A percentile compares a stretch with the other conserved stretches of the same genome.
Conservation (phyloP, 2,888 invertebrate species). For the Eurytoma adleriae region DNA sequence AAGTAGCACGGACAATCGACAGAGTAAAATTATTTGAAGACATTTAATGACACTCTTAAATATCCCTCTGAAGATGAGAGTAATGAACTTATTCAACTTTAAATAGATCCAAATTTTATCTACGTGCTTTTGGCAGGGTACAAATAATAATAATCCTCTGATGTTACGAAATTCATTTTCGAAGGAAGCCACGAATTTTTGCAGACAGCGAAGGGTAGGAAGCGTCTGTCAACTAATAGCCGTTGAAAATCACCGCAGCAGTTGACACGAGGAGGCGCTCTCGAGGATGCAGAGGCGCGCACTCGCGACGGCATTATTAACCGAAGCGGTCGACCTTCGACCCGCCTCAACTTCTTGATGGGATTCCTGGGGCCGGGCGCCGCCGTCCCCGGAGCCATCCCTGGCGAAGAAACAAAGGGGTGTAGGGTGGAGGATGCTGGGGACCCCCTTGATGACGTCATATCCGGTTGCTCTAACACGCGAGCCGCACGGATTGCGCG, state of each 20-base stretch:
- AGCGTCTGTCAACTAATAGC: not conserved
- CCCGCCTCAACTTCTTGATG: slow-evolving; percentile 63
- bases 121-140: not conserved
- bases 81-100: too few relatives aligned
- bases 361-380: slow-evolving; percentile 61
- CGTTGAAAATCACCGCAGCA: not conserved
- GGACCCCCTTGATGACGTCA: slow-evolving; percentile 65
- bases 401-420: slow-evolving; percentile 15
- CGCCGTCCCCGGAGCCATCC: not conserved
- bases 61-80: too few relatives aligned
- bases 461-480: slow-evolving; percentile 67
- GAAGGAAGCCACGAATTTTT: too few relatives aligned
- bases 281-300: slow-evolving; percentile 7
- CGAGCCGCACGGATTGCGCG: slow-evolving; percentile 62
- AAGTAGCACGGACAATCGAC: too few relatives aligned
- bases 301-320: slow-evolving; percentile 64
- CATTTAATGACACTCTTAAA: too few relatives aligned
- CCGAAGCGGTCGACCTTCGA: slow-evolving; percentile 60
- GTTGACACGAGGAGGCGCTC: not conserved
- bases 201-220: not conserved
- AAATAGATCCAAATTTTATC: not conserved
- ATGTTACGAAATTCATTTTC: too few relatives aligned
- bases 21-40: too few relatives aligned
- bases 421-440: not conserved
- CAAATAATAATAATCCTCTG: too few relatives aligned